Base-by-base conservation (phyloP, 2,888 invertebrate genomes). In the Lottia scabra region DNA sequence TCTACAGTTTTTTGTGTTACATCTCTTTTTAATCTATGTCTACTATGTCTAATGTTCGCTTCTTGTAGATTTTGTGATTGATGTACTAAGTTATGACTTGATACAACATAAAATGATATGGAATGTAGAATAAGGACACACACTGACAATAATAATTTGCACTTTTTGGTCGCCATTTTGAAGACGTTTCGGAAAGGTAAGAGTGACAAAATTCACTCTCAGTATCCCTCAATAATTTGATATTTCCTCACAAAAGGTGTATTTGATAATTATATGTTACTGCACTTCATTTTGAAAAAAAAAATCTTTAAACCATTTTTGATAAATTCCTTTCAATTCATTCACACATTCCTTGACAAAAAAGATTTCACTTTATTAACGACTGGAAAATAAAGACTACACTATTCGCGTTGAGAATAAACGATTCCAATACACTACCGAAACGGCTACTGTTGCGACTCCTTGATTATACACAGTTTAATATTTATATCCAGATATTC, bases 141-240 rank as follows among this genome's bases (percentile, higher is more conserved):
- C 38, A 68, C 16, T n/a, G 56, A 62, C 48, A 68, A 3, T 46
- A 68, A 3, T 46, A 67, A 45, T 67, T 67, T 46, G 46, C 45
- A 68, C 30, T 19, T 38, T 38, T 38, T 30, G 16, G 68, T 43
- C 68, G 68, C 68, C 68, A 68, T 68, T 30, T 68, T 68, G 68
- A 62, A 68, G 56, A 56, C 56, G 56, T 4, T 38, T 56, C 5
- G 56, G 23, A 19, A 56, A 56, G 56, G 56, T 56, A 19, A 56
- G 56, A 19, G 56, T 56, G 56, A 56, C 56, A 23, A 56, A 23
- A 23, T 56, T 56, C 56, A 56, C 56, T 56, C 56, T 19, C 10
- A 38, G 38, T 38, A 38, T 38, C 5, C 5, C 38, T 38, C 5
- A 38, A 38, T 38, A 38, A 38, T 38, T 10, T 38, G 38, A 1